Evolutionary conservation across 1,140 invertebrate genomes (phyloP).

Genomic region (Eurosta solidaginis): DNA sequence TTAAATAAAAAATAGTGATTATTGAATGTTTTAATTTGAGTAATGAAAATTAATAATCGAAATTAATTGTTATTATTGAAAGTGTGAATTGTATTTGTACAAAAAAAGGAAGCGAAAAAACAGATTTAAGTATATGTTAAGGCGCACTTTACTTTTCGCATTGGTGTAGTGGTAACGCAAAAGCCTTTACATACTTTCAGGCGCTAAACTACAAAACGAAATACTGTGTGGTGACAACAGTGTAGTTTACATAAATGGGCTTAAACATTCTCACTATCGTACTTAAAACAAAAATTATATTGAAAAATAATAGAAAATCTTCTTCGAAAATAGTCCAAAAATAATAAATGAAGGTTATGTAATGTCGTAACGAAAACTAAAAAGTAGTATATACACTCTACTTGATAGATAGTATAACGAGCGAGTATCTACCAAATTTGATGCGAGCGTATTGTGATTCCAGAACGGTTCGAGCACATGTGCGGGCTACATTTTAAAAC

Average conservation of each 20-base stretch:
- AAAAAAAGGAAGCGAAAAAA: not conserved
- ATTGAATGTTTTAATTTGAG: not conserved
- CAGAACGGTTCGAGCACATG: conserved; percentile 71
- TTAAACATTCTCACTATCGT: too few relatives aligned
- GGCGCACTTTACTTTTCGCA: not conserved
- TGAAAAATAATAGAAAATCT: too few relatives aligned
- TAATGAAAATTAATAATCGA: not conserved
- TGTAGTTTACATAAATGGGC: not conserved
- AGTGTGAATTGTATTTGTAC: not conserved
- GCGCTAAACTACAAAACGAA: not conserved
- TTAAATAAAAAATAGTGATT: not conserved
- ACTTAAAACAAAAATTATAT: too few relatives aligned
- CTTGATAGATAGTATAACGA: not conserved
- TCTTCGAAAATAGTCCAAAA: too few relatives aligned
- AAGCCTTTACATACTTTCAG: not conserved
- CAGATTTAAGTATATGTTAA: not conserved
- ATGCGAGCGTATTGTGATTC: conserved; percentile 45
- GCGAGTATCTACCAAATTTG: conserved; percentile 33
- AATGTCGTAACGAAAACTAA: not conserved
- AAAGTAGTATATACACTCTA: not conserved
- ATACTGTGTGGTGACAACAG: not conserved
- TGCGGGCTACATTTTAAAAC: conserved; percentile 91
- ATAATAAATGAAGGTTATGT: not conserved
- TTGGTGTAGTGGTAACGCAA: not conserved
- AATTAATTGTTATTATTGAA: not conserved